Conservation (phyloP, 2,888 invertebrate genomes). For the Polietes domitor region DNA sequence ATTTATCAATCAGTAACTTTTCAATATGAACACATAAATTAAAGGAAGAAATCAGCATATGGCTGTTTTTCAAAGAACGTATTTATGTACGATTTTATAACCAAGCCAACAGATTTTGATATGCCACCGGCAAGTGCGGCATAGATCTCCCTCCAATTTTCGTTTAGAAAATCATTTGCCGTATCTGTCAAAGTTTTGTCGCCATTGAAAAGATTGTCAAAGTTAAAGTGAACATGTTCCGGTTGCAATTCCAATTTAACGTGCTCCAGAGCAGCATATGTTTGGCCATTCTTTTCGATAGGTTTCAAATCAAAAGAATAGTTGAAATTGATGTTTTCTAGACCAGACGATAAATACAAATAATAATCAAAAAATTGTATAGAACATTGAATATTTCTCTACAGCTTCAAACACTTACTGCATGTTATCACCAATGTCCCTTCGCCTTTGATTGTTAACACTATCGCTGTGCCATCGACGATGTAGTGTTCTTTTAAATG, state of each 20-base stretch:
- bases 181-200: constrained; percentile 80
- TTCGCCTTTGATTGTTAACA: constrained; percentile 75
- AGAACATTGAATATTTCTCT: no score
- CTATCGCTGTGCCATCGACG: constrained; percentile 74
- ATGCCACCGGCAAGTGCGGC: constrained; percentile 2
- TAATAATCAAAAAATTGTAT: no score
- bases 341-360: no score
- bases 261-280: constrained; percentile 58
- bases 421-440: constrained; percentile 72
- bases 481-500: constrained; percentile 74
- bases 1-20: background rate
- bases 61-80: constrained; percentile 32
- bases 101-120: constrained; percentile 37
- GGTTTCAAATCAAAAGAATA: constrained; percentile 54
- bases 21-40: no score
- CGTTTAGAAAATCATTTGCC: constrained; percentile 81
- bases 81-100: constrained; percentile 38
- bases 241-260: constrained; percentile 58
- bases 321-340: constrained; percentile 42
- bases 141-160: constrained; percentile 78
- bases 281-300: constrained; percentile 55
- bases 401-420: constrained; percentile 61
- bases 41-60: constrained; percentile 28
- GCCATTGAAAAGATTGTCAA: constrained; percentile 80
- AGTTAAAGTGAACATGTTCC: constrained; percentile 69